Evolutionary conservation across 2,113 vertebrate species (phyloP), one percentile per base, ranked within the genome.

Genomic region (Trogon melanurus): DNA sequence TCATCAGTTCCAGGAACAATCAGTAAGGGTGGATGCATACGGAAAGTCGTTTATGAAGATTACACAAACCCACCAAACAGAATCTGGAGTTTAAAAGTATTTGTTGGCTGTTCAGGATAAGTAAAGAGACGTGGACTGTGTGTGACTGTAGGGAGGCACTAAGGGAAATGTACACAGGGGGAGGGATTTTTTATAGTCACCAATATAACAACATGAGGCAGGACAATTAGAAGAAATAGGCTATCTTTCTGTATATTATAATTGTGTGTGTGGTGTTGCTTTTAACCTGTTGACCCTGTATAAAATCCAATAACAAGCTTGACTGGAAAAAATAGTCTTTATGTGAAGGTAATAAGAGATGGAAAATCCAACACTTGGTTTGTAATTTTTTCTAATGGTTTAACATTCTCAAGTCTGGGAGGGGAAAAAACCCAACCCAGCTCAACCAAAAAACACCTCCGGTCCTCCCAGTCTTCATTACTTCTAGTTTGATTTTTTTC

Each of bases 291-390:
- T 85, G 88, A 45, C 44, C 19, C 38, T 45, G 71, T 61, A 45
- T 27, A 75, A 89, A 89, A 79, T 45, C 47, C 14, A 69, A 30
- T 58, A 71, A 69, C 34, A 45, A 45, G 36, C 23, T 72, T 75
- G 62, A 57, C 29, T 88, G 81, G 53, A 89, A 93, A 36, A 93
- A 94, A 91, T 8, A 88, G 25, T 79, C 45, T 79, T 89, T 87
- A 65, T 81, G n/a, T 79, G 74, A 91, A 29, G 14, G 13, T 72
- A 48, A 88, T 66, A 85, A 53, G 18, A 79, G 26, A 53, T 65
- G 62, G 66, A 91, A 94, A 91, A 82, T 56, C 13, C 9, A 79
- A 62, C 7, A n/a, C 29, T 75, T 85, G 48, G 86, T 91, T 67
- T 81, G 53, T 85, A 60, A 82, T 75, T 88, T 91, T 79, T 30